Percentiles rank a stretch among this genome's conserved stretches.
phyloP scores from a whole-genome alignment of 2,888 invertebrate species.

The Eilema depressum region DNA sequence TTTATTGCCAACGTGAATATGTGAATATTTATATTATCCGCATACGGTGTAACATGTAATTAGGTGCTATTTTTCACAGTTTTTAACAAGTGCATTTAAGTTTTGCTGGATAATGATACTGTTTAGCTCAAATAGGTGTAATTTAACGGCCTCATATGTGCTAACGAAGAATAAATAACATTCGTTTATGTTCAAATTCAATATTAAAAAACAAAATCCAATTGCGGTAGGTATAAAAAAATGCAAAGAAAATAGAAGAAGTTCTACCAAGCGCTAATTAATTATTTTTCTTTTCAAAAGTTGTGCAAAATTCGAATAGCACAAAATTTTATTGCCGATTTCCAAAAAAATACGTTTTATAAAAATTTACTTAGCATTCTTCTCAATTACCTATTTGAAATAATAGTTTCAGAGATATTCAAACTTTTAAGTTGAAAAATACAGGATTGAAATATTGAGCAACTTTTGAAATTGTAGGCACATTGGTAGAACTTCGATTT shows the following conservation, averaged over 20 bases:
- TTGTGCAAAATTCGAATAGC: no score
- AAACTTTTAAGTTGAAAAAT: no score
- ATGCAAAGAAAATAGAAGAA: not conserved
- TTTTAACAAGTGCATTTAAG: conserved; percentile 49
- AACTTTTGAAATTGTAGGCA: no score
- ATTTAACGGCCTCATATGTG: conserved; percentile 28
- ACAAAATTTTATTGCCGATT: no score
- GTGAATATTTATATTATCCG: not conserved
- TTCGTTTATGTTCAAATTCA: not conserved
- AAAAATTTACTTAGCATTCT: no score
- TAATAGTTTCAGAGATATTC: no score
- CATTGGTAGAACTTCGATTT: not conserved
- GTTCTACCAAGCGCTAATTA: no score
- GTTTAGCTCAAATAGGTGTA: conserved; percentile 58
- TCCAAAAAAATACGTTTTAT: no score
- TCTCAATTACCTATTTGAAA: no score
- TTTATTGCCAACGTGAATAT: conserved; percentile 1
- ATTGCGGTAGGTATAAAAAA: not conserved
- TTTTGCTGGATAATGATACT: conserved; percentile 31
- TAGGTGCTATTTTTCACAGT: not conserved
- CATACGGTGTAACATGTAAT: not conserved
- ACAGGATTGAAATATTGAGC: no score
- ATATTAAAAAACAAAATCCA: not conserved
- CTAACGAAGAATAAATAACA: not conserved
- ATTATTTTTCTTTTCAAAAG: no score